Evolutionary conservation across 2,888 invertebrate genomes (phyloP).

Genomic region (Neria commutata): DNA sequence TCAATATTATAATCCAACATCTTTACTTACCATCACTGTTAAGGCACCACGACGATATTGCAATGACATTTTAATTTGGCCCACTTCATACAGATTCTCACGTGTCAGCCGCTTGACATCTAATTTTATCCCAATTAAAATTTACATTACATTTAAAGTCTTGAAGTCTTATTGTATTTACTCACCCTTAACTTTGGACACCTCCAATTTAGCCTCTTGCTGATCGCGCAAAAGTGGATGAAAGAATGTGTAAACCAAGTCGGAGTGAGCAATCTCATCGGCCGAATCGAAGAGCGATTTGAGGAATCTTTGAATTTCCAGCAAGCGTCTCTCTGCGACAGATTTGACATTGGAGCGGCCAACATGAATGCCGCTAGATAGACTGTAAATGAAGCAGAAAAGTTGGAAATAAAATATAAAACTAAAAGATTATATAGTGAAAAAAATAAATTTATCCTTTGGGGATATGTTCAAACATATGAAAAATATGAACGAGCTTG

Average conservation of each 20-base stretch:
- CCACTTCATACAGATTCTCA: conserved; percentile 65
- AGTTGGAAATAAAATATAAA: conserved; percentile 17
- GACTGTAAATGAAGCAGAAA: conserved; percentile 59
- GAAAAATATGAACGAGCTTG: too few relatives aligned
- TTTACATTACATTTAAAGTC: too few relatives aligned
- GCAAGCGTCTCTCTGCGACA: conserved; percentile 91
- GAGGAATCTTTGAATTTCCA: conserved; percentile 88
- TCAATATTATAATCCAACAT: too few relatives aligned
- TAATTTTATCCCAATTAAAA: conserved; percentile 26
- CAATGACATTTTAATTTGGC: conserved; percentile 79
- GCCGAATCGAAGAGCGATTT: conserved; percentile 84
- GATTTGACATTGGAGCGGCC: conserved; percentile 94
- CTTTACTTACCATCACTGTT: conserved; percentile 76
- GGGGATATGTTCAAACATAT: neutral
- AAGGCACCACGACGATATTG: conserved; percentile 77
- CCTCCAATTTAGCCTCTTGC: conserved; percentile 83
- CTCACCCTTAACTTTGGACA: conserved; percentile 78
- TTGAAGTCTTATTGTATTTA: too few relatives aligned
- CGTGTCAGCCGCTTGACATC: conserved; percentile 50
- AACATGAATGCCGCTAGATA: conserved; percentile 78
- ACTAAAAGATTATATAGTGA: neutral
- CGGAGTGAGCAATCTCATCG: conserved; percentile 93
- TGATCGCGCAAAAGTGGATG: conserved; percentile 95
- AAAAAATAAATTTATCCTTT: neutral
- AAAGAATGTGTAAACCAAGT: conserved; percentile 98